Conservation (phyloP, 1,140 invertebrate genomes). For the Pararge aegeria region DNA sequence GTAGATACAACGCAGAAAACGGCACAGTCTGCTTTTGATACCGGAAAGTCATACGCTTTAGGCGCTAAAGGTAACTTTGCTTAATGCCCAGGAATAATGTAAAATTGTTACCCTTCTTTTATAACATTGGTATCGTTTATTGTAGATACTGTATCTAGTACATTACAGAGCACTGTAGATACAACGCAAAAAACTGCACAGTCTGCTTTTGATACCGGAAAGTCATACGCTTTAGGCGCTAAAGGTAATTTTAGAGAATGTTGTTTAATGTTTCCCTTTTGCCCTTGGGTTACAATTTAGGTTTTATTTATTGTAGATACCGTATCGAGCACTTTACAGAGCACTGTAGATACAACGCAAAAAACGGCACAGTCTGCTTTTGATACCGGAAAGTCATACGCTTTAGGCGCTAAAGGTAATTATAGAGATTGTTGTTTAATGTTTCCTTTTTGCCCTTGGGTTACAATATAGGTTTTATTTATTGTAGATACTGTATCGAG, state of each 20-base stretch:
- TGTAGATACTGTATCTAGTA: conserved; percentile 21
- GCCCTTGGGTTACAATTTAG: too few species aligned
- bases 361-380: conserved; percentile 5
- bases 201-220: too few species aligned
- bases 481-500: conserved; percentile 50
- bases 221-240: too few species aligned
- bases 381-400: conserved; percentile 11
- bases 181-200: conserved; percentile 37
- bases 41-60: conserved; percentile 38
- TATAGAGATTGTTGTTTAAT: background rate
- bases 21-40: conserved; percentile 38
- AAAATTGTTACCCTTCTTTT: background rate
- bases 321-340: too few species aligned
- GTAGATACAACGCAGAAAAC: conserved; percentile 48
- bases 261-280: too few species aligned
- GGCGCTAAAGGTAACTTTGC: conserved; percentile 44
- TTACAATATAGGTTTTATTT: too few species aligned
- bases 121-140: background rate
- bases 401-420: conserved; percentile 10
- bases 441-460: background rate
- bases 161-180: conserved; percentile 44
- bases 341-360: too few species aligned
- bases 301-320: too few species aligned
- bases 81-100: background rate
- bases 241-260: too few species aligned